Percentiles rank a stretch among this genome's conserved stretches.
Conservation (phyloP, 2,888 invertebrate genomes). For the Oligia fasciuncula region DNA sequence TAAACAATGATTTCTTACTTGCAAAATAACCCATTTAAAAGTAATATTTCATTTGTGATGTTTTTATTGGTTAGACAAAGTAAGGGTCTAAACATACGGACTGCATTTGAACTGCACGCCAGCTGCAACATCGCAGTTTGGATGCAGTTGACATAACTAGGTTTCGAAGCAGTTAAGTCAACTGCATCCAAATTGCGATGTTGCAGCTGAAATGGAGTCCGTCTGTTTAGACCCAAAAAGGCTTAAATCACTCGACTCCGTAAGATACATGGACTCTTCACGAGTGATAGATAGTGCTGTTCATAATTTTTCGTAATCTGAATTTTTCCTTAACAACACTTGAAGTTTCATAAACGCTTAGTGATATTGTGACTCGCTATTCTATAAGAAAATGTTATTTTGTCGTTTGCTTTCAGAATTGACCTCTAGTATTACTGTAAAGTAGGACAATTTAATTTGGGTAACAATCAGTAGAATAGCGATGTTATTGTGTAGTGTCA, state of each 20-base stretch:
- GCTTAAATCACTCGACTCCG: conserved; percentile 17
- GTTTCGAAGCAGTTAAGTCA: too few relatives aligned
- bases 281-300: conserved; percentile 21
- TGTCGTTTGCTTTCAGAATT: neutral
- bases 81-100: neutral
- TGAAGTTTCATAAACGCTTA: neutral
- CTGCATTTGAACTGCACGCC: too few relatives aligned
- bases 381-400: neutral
- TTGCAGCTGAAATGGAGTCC: too few relatives aligned
- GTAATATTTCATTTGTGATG: conserved; percentile 45
- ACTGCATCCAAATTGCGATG: too few relatives aligned
- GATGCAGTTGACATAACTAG: too few relatives aligned
- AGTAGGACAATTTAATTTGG: conserved; percentile 21
- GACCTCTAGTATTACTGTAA: neutral
- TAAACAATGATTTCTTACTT: conserved; percentile 54
- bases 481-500: neutral
- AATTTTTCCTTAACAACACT: neutral
- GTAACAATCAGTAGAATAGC: conserved; percentile 24
- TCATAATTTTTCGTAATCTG: neutral
- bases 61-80: conserved; percentile 47
- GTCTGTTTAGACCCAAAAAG: neutral
- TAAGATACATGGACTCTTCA: conserved; percentile 2
- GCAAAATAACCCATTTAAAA: conserved; percentile 51
- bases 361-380: neutral
- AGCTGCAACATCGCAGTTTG: too few relatives aligned